Base-by-base conservation (phyloP, 2,888 invertebrate species). In the Tiphia femorata region DNA sequence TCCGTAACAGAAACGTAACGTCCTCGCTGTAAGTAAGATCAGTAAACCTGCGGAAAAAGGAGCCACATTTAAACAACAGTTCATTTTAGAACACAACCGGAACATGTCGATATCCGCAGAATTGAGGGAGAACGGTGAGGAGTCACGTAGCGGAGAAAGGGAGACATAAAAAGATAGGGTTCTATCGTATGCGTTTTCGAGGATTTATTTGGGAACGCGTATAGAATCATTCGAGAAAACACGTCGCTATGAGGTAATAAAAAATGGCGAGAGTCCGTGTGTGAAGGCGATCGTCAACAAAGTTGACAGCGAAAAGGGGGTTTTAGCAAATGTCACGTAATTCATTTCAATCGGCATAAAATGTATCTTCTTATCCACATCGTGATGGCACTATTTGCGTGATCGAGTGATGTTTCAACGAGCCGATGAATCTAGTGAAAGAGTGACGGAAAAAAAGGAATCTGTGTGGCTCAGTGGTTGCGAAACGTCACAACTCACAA, bases 401-500 rank as follows among this genome's bases (percentile, higher is more conserved):
- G 70, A 74, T 62, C 56, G 54, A 53, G 14, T 25, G 29, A 19
- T 40, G 30, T 21, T 53, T 42, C 50, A 17, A 47, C 33, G 38
- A 23, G 35, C 37, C 52, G 35, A 44, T 53, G 52, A 20, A 35
- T 53, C n/a, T 12, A 49, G 43, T 43, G 57, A 37, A 49, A 53
- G 27, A 23, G 8, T 2, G 29, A 41, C 12, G 21, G 52, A 44
- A 56, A 57, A 49, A 53, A 40, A 19, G 43, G 50, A 43, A 56
- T 48, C 37, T 37, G 43, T 50, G 47, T 42, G 47, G 52, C 38
- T 47, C 59, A 64, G 69, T 70, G 69, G 72, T 78, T 76, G 74
- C 68, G 72, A 77, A 78, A 74, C 72, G 70, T 78, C 77, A 74
- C 59, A 69, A 57, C 60, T 56, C 60, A 60, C 43, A 57, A 73